Evolutionary conservation across 1,140 invertebrate species (phyloP).

Genomic region (Glossosoma conforme): DNA sequence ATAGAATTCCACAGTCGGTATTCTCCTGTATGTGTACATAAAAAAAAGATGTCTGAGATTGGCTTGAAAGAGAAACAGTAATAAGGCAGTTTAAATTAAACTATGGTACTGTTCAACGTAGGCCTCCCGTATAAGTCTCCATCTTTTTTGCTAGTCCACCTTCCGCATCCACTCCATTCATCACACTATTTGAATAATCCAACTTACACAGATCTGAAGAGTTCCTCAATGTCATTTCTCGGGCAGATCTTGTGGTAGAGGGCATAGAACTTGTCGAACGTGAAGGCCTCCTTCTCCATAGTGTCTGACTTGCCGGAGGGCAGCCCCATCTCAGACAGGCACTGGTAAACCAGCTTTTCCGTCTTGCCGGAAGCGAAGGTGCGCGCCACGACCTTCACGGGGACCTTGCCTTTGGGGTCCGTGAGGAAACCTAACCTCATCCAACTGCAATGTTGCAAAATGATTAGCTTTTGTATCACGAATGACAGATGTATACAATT

Average conservation of each 20-base stretch:
- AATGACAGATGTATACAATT: conserved; percentile 9
- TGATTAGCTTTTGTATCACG: background rate
- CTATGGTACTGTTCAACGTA: too few relatives aligned
- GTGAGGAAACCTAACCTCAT: conserved; percentile 91
- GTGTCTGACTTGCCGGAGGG: conserved; percentile 96
- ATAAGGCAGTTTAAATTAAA: too few relatives aligned
- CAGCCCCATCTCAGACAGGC: conserved; percentile 86
- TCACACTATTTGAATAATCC: too few relatives aligned
- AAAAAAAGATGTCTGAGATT: too few relatives aligned
- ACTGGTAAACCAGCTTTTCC: conserved; percentile 97
- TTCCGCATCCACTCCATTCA: too few relatives aligned
- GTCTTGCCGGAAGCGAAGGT: conserved; percentile 97
- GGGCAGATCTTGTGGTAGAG: conserved; percentile 99
- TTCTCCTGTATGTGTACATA: too few relatives aligned
- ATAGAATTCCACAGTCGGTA: too few relatives aligned
- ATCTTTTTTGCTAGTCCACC: too few relatives aligned
- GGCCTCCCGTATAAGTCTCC: too few relatives aligned
- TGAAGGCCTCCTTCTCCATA: conserved; percentile 92
- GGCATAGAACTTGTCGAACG: conserved; percentile 98
- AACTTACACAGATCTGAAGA: conserved; percentile 96
- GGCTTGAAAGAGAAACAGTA: too few relatives aligned
- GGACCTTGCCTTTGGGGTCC: conserved; percentile 92
- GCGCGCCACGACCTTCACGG: conserved; percentile 91
- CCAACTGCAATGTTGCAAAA: conserved; percentile 70
- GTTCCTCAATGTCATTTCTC: conserved; percentile 96